Evolutionary conservation across 2,797 vertebrate species (phyloP), one percentile per base, ranked within the genome.

Genomic region (Pseudochaenichthys georgianus): DNA sequence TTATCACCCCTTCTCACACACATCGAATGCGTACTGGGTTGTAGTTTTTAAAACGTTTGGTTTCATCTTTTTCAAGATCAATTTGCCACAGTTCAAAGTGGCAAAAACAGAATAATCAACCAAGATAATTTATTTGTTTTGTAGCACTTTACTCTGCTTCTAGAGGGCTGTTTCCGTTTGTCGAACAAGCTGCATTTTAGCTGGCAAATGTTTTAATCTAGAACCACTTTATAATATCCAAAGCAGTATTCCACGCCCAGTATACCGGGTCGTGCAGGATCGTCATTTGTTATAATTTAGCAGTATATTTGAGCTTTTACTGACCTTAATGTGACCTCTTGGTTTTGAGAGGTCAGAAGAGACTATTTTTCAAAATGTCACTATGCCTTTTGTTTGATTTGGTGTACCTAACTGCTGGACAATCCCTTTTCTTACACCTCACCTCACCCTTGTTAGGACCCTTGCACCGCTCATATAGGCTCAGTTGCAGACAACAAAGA

Each of bases 131-230:
- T 31, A 51, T 66, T 83, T 70, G 45, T 81, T 83, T 83, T 54
- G 59, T 73, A 73, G 89, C 91, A 93, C 90, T 92, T 94, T 93
- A 91, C 84, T 87, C 70, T 78, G 76, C 85, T 90, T 88, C 87
- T 89, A 83, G 65, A 82, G 87, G 73, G 77, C 77, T 55, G 89
- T 41, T 75, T 47, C 52, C 84, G 70, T 92, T 66, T 60, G 60
- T 83, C 51, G 42, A 51, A 83, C 64, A 38, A 34, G 65, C 72
- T 84, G 74, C 38, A 2, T 70, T 82, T 70, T 66, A 73, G 76
- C 73, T 78, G 74, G 69, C 81, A 34, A 48, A 28, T 6, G 34
- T 77, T 69, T 75, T 47, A 52, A 67, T 55, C 13, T 70, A 42
- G 63, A 87, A 55, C 73, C 80, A 54, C 75, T 81, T 41, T 60